Conservation (phyloP, 1,140 invertebrate species). For the Meloidogyne floridensis region DNA sequence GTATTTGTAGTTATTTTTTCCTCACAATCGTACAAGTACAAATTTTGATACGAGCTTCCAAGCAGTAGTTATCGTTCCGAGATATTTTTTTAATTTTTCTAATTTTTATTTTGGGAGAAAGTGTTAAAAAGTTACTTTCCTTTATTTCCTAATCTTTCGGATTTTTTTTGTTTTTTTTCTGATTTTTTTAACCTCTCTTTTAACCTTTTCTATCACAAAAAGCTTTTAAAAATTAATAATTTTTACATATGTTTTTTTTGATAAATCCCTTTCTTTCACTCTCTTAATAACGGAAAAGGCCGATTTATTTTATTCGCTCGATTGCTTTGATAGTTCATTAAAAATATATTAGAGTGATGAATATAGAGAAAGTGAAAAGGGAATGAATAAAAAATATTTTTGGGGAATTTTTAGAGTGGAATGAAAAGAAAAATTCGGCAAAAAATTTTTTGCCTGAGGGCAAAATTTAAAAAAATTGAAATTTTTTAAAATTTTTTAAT, state of each 20-base stretch:
- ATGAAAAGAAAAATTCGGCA: no score
- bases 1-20: no score
- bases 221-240: background rate
- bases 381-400: background rate
- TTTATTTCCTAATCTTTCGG: background rate
- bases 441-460: no score
- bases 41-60: no score
- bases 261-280: background rate
- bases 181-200: background rate
- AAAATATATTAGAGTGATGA: background rate
- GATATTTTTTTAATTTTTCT: no score
- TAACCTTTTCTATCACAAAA: background rate
- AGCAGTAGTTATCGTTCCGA: no score
- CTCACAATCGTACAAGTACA: no score
- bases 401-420: no score
- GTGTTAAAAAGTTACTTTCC: no score
- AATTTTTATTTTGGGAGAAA: no score
- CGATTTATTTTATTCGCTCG: conserved; percentile 1
- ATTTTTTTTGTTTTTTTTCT: no score
- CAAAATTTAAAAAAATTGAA: no score
- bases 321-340: background rate
- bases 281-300: background rate
- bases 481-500: background rate
- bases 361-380: background rate
- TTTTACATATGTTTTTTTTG: background rate